phyloP scores from a whole-genome alignment of 2,888 invertebrate genomes.

The Busseola fusca region DNA sequence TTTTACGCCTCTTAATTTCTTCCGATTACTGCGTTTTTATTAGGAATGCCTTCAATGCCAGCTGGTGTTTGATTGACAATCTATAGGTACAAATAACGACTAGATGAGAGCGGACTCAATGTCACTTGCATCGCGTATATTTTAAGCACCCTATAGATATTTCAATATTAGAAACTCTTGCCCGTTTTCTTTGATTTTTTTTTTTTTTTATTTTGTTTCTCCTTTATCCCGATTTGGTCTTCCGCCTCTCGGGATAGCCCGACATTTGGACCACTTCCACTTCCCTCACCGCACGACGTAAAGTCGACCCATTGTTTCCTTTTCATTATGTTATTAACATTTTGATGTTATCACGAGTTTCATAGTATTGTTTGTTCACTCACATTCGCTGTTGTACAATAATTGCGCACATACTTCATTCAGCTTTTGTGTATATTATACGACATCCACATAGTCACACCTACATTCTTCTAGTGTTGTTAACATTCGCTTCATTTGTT shows the following conservation, averaged over 20 bases:
- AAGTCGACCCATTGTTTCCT: constrained; percentile 86
- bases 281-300: constrained; percentile 78
- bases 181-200: constrained; percentile 41
- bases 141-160: constrained; percentile 63
- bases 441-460: constrained; percentile 61
- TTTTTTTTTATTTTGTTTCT: constrained; percentile 41
- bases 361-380: constrained; percentile 60
- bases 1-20: constrained; percentile 65
- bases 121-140: constrained; percentile 67
- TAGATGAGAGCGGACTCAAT: constrained; percentile 68
- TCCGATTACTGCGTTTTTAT: constrained; percentile 67
- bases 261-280: constrained; percentile 63
- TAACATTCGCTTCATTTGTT: constrained; percentile 64
- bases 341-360: constrained; percentile 62
- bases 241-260: constrained; percentile 39
- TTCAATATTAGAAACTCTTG: constrained; percentile 56
- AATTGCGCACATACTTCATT: constrained; percentile 66
- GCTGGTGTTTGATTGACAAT: constrained; percentile 72
- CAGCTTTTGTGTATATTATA: constrained; percentile 61
- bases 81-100: constrained; percentile 69
- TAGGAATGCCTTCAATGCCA: constrained; percentile 72
- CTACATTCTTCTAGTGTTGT: constrained; percentile 60
- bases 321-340: constrained; percentile 71
- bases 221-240: constrained; percentile 35
- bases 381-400: constrained; percentile 65